Conservation (phyloP, 2,888 invertebrate species). For the Lochmaea crataegi region DNA sequence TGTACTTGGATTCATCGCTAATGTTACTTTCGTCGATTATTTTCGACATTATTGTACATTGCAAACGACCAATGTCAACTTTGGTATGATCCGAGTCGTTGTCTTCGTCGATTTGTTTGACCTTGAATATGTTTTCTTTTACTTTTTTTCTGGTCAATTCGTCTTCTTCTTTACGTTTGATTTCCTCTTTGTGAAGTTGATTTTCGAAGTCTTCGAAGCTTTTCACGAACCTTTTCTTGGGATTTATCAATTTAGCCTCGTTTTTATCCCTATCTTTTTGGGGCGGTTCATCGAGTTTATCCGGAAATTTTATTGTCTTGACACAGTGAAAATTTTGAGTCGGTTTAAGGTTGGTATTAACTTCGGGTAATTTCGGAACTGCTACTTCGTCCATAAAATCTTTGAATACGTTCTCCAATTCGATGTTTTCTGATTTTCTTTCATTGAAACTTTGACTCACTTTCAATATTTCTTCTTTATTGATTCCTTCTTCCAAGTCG, state of each 20-base stretch:
- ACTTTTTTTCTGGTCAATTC: conserved; percentile 19
- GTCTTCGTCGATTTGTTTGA: neutral
- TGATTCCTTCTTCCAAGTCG: conserved; percentile 38
- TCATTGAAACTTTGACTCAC: conserved; percentile 41
- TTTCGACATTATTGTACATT: conserved; percentile 59
- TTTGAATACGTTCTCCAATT: conserved; percentile 68
- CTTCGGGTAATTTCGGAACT: conserved; percentile 70
- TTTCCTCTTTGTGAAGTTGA: conserved; percentile 44
- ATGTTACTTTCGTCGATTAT: conserved; percentile 49
- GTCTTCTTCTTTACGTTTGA: conserved; percentile 40
- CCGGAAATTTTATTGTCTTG: conserved; percentile 62
- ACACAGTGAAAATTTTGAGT: conserved; percentile 63
- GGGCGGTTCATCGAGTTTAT: conserved; percentile 53
- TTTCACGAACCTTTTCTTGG: conserved; percentile 63
- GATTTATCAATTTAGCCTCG: conserved; percentile 58
- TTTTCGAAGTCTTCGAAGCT: conserved; percentile 63
- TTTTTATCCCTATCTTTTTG: conserved; percentile 38
- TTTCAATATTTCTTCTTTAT: conserved; percentile 41
- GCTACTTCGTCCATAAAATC: conserved; percentile 72
- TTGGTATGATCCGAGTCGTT: neutral
- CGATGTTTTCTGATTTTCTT: conserved; percentile 47
- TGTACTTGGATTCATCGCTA: conserved; percentile 38
- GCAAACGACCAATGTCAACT: conserved; percentile 51
- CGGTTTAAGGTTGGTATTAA: conserved; percentile 64
- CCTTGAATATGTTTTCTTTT: neutral